Base-by-base conservation (phyloP, 2,113 vertebrate genomes). In the Hydrochoerus hydrochaeris region DNA sequence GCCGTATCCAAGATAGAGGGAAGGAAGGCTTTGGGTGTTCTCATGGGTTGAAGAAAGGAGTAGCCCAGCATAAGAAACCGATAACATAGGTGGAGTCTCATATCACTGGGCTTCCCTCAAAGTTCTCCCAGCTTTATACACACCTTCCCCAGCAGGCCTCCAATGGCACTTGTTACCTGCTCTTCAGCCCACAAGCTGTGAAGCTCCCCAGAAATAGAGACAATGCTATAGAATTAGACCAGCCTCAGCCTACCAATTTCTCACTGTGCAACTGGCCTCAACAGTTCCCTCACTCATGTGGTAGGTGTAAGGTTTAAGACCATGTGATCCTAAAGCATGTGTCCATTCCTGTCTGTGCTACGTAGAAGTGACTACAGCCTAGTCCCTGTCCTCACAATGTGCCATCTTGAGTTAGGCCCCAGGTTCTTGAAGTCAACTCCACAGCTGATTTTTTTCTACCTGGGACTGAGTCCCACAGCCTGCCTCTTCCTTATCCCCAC, bases 181-280 rank as follows among this genome's bases (percentile, higher is more conserved):
- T 78, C 75, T 89, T 88, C 71, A 63, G 58, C 38, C 85, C 52
- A 10, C 46, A 13, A 58, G 86, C 81, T 67, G 5, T 44, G 89
- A 95, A 60, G 44, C 75, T 52, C 63, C 67, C 57, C 49, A 93
- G 57, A 93, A 96, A 14, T 19, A 96, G 91, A 35, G 7, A 2
- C 30, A 69, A 60, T 80, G 26, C 58, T 17, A 44, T 46, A 26
- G 81, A 85, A 60, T 88, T 80, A 44, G 9, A 41, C 49, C 89
- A 85, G 12, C 7, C 11, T 78, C 57, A 17, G 54, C 32, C 26
- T 52, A 60, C 84, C 30, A 8, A n/a, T 84, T 52, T 49, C 3
- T 75, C 80, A 57, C 58, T 90, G 20, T 90, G 63, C 35, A 24
- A 0, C 54, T 41, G 10, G 20, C 26, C 87, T 41, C 41, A 30